phyloP scores from a whole-genome alignment of 1,140 invertebrate genomes.

The Octopus bimaculoides region DNA sequence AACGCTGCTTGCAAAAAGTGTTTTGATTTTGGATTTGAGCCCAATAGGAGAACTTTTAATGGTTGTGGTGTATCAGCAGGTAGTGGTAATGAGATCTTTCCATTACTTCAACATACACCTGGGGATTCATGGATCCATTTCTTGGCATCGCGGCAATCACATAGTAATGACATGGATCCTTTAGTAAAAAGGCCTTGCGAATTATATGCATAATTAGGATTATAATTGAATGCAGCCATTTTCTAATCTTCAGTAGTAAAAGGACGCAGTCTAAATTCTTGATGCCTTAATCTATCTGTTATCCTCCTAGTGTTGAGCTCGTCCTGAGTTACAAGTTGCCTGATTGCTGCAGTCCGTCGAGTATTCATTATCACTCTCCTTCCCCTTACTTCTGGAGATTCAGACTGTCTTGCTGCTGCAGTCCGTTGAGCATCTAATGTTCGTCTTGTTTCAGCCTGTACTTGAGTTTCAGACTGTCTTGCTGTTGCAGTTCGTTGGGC shows the following conservation, averaged over 20 bases:
- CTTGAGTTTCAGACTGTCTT: background rate
- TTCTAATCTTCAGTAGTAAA: background rate
- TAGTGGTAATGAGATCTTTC: background rate
- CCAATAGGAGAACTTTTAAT: background rate
- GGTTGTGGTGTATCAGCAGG: background rate
- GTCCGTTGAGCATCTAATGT: background rate
- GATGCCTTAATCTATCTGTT: background rate
- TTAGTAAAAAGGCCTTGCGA: background rate
- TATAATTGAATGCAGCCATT: background rate
- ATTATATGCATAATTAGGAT: background rate
- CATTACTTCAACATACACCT: background rate
- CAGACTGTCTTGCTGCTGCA: background rate
- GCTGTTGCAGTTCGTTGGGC: background rate
- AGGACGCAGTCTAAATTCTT: background rate
- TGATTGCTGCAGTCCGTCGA: background rate
- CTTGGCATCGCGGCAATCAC: background rate
- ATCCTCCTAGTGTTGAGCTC: background rate
- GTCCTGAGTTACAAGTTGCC: background rate
- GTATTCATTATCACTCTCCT: background rate
- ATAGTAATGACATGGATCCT: background rate
- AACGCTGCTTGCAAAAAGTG: background rate
- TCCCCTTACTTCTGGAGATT: background rate
- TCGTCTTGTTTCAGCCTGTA: background rate
- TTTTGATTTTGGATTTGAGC: background rate
- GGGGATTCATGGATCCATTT: background rate